Evolutionary conservation across 2,113 vertebrate species (phyloP), one percentile per base, ranked within the genome.

Genomic region (Malurus elegans): DNA sequence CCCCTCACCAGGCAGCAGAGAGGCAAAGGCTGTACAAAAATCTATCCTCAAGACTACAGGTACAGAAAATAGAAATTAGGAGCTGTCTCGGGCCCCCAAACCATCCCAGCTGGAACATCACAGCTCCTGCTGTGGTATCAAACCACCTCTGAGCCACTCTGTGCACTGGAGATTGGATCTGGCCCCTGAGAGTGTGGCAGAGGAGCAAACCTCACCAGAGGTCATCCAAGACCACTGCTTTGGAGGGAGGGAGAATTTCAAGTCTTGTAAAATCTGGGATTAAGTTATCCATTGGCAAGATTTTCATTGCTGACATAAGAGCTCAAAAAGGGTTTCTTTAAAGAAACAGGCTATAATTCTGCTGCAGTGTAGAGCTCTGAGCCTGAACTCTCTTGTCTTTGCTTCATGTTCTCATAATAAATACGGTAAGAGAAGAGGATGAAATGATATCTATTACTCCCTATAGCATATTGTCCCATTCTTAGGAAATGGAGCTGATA

Each of bases 391-490:
- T 48, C 58, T 29, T 8, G 16, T 57, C 60, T 72, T 74, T 61
- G 50, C 75, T 79, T 79, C 19, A 11, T 32, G 15, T 51, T 82
- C 79, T 90, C 75, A 61, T 15, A 88, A 88, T 38, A 97, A 86
- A 94, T 72, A 83, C 3, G 42, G 72, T 45, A 76, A 83, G 14
- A 93, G 69, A 76, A 73, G 42, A 0, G 18, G n/a, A 84, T 47
- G 67, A 79, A 92, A 71, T n/a, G 1, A 3, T 74, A 84, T 70
- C 85, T 86, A 81, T 79, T 90, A 44, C 72, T 92, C 15, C 18
- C 83, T 79, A 61, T 51, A 93, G 79, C 82, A 62, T 31, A 94
- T 50, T 92, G 93, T 76, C 75, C 79, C 71, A 78, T 78, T 94
- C 53, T 51, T 86, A 72, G 79, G n/a, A 83, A 72, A 91, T 2